phyloP scores from a whole-genome alignment of 2,113 vertebrate genomes.

The Collichthys lucidus region DNA sequence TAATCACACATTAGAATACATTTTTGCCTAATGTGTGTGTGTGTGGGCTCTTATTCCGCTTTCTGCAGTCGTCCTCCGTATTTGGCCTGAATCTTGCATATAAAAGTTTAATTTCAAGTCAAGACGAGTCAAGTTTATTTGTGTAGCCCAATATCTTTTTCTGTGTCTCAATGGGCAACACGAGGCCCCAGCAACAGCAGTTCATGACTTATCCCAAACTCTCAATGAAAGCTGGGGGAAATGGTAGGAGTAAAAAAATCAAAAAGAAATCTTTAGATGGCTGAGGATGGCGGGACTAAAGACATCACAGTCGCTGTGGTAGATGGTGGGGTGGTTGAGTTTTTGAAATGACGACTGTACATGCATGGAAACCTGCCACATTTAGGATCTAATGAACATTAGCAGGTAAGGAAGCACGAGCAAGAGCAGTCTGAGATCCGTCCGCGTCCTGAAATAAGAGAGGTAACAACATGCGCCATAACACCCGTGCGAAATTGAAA shows the following conservation, averaged over 20 bases:
- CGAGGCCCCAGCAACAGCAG: neutral
- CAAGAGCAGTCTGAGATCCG: constrained; percentile 10
- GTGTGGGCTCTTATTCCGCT: constrained; percentile 26
- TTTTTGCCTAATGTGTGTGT: constrained; percentile 5
- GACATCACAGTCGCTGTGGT: too few species aligned
- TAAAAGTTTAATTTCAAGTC: constrained; percentile 69
- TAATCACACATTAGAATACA: constrained; percentile 42
- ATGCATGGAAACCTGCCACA: neutral
- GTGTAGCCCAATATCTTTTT: constrained; percentile 26
- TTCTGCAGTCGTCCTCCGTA: constrained; percentile 31
- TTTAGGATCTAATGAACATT: neutral
- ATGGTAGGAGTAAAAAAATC: neutral
- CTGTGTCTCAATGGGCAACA: neutral
- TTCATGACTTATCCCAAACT: neutral
- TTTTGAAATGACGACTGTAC: neutral
- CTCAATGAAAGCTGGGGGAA: neutral
- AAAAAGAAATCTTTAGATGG: neutral
- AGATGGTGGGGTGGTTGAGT: neutral
- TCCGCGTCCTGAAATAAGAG: constrained; percentile 15
- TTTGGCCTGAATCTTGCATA: constrained; percentile 23
- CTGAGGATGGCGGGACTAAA: neutral
- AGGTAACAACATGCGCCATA: constrained; percentile 13
- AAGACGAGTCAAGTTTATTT: constrained; percentile 54
- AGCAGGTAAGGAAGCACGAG: neutral
- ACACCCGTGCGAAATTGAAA: constrained; percentile 29